A percentile compares a stretch with the other conserved stretches of the same genome.
phyloP scores from a whole-genome alignment of 2,113 vertebrate genomes.

The Cavia aperea region DNA sequence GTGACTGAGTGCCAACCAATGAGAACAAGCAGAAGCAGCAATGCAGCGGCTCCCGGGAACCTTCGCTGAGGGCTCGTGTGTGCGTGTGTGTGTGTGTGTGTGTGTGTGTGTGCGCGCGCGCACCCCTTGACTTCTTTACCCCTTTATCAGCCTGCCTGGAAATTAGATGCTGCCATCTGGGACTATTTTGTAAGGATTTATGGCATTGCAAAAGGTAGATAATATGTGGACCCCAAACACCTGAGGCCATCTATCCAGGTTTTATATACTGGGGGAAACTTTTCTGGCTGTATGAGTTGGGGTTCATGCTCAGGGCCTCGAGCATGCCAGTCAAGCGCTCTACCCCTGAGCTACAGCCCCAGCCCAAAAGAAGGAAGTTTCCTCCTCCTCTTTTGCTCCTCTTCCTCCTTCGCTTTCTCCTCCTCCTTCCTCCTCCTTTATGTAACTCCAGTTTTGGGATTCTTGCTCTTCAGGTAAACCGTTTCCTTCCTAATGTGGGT shows the following conservation, averaged over 20 bases:
- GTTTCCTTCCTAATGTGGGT: not conserved
- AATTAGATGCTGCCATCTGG: not conserved
- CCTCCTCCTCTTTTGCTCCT: too few relatives aligned
- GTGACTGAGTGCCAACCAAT: not conserved
- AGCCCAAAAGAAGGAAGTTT: not conserved
- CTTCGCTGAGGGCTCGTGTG: not conserved
- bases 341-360: not conserved
- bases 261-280: not conserved
- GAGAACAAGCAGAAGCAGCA: not conserved
- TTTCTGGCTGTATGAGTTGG: not conserved
- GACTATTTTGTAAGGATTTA: not conserved
- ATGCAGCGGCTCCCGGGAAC: not conserved
- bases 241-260: not conserved
- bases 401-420: too few relatives aligned
- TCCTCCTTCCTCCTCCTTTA: not conserved
- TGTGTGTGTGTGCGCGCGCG: too few relatives aligned
- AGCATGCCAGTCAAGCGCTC: not conserved
- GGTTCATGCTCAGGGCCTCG: not conserved
- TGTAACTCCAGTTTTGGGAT: not conserved
- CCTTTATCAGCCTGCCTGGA: not conserved
- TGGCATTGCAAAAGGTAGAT: not conserved
- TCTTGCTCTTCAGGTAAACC: not conserved
- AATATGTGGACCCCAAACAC: not conserved
- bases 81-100: too few relatives aligned
- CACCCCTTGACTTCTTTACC: not conserved